These are phyloP conservation scores for Fulmarus glacialis DNA, from an alignment of 2,113 vertebrate genomes.

Conservation along the genomic window DNA sequence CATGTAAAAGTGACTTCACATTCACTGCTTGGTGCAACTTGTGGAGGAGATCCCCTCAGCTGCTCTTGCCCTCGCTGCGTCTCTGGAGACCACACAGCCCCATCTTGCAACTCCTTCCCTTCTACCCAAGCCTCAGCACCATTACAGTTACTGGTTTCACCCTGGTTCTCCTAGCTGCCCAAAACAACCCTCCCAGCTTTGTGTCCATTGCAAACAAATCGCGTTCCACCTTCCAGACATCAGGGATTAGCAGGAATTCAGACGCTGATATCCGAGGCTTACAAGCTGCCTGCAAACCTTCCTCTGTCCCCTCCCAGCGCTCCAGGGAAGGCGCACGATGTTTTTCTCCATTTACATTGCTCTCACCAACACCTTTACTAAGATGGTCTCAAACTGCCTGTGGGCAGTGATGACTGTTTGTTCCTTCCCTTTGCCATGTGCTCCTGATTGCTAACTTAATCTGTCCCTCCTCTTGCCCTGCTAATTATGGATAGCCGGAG, in stretches of 20 bases:
- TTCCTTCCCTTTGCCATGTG: not conserved
- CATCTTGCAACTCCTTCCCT: not conserved
- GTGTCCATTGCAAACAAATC: slow-evolving; percentile 18
- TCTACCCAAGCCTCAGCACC: not conserved
- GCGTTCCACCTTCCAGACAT: not conserved
- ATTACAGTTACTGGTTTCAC: not conserved
- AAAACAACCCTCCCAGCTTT: not conserved
- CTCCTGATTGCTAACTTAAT: not conserved
- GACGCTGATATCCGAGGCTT: not conserved
- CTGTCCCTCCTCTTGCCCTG: not conserved
- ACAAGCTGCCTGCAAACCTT: not conserved
- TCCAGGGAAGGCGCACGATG: not conserved
- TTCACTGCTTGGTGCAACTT: not conserved
- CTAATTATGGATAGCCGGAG: not conserved
- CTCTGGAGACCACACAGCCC: not conserved
- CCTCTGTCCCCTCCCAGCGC: not conserved
- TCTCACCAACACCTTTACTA: not conserved
- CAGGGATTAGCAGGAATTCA: not conserved
- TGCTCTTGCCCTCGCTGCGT: not conserved
- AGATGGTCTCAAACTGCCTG: not conserved
- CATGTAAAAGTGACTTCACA: not conserved
- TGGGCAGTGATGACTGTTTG: not conserved
- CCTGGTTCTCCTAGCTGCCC: not conserved
- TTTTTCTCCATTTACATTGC: not conserved
- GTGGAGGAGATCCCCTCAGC: not conserved